phyloP scores from a whole-genome alignment of 2,113 vertebrate species.

The Bos indicus region DNA sequence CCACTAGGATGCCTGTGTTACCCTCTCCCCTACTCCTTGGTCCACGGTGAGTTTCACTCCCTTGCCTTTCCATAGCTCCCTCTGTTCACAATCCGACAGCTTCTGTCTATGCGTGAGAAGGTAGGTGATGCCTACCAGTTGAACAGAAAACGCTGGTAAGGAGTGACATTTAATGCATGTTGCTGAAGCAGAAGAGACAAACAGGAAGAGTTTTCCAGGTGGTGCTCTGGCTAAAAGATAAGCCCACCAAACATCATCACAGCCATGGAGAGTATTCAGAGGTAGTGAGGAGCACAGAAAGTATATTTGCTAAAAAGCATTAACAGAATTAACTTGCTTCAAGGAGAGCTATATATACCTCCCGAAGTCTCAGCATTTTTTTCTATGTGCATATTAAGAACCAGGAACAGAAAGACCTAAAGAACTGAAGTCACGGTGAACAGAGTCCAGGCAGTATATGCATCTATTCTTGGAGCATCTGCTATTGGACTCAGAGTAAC shows the following conservation, averaged over 20 bases:
- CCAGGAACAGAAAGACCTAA: background rate
- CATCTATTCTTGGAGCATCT: background rate
- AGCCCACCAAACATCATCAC: background rate
- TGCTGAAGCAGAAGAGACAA: background rate
- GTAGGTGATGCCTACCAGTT: background rate
- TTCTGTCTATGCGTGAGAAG: background rate
- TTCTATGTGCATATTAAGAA: background rate
- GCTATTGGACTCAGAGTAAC: background rate
- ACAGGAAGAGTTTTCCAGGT: background rate
- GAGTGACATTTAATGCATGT: background rate
- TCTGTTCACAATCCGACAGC: background rate
- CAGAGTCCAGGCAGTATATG: background rate
- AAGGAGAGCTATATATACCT: background rate
- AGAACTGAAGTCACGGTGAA: background rate
- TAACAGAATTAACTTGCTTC: background rate
- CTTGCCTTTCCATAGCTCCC: background rate
- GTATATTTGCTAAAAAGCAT: background rate
- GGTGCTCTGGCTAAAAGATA: background rate
- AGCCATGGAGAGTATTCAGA: background rate
- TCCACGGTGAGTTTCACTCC: background rate
- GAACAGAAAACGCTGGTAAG: background rate
- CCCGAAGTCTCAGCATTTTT: background rate
- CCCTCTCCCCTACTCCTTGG: background rate
- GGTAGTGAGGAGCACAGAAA: background rate
- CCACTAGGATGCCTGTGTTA: background rate